phyloP scores from a whole-genome alignment of 1,140 invertebrate species.

The Drosophila virilis region DNA sequence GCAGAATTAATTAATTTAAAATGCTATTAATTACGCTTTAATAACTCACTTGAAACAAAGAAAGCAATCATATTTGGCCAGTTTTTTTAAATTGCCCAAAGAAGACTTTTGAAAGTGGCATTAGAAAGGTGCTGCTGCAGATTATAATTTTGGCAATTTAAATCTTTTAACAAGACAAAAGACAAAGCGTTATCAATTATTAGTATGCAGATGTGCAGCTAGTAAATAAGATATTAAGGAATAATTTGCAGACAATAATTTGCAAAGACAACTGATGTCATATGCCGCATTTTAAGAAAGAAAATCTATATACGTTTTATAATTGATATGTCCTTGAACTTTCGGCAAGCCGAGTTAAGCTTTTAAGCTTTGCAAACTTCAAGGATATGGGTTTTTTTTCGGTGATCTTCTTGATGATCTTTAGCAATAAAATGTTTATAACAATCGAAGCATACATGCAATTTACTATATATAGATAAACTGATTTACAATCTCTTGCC shows the following conservation, averaged over 20 bases:
- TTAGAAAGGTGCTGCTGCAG: slow-evolving; percentile 30
- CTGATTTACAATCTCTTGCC: slow-evolving; percentile 20
- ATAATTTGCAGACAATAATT: slow-evolving; percentile 11
- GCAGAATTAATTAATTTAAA: slow-evolving; percentile 81
- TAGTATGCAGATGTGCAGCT: slow-evolving; percentile 3
- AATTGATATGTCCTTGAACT: slow-evolving; percentile 10
- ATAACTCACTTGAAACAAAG: slow-evolving; percentile 74
- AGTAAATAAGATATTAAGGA: slow-evolving; percentile 3
- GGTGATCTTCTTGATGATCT: not conserved
- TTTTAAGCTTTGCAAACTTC: not conserved
- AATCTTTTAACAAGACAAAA: slow-evolving; percentile 1
- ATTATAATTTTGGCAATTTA: slow-evolving; percentile 11
- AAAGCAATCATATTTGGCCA: slow-evolving; percentile 62
- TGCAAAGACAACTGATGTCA: slow-evolving; percentile 29
- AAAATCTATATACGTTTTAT: not conserved
- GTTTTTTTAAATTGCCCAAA: slow-evolving; percentile 36
- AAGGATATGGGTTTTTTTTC: slow-evolving; percentile 8
- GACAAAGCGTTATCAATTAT: not conserved
- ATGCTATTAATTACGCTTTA: slow-evolving; percentile 78
- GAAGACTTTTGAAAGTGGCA: slow-evolving; percentile 50
- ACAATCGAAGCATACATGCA: slow-evolving; percentile 10
- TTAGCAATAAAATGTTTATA: slow-evolving; percentile 28
- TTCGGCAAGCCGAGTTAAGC: not conserved
- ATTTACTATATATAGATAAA: slow-evolving; percentile 31
- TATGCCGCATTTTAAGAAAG: not conserved